Evolutionary conservation across 2,888 invertebrate species (phyloP).

Genomic region (Mesopsocus fuscifrons): DNA sequence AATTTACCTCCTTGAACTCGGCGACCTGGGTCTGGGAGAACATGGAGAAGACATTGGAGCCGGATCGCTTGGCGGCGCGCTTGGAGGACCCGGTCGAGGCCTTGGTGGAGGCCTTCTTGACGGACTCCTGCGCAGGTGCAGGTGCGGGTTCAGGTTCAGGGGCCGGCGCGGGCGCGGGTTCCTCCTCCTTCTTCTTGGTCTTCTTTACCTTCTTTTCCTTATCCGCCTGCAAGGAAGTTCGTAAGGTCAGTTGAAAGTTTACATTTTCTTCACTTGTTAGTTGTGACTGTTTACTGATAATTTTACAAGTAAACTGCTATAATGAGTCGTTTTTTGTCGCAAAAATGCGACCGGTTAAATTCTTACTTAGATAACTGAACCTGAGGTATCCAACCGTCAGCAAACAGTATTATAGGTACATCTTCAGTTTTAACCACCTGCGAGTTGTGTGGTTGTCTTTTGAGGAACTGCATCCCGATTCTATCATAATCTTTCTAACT

Average conservation of each 20-base stretch:
- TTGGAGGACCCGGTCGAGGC: conserved; percentile 67
- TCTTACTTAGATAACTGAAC: conserved; percentile 17
- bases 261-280: no score
- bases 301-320: not conserved
- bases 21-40: conserved; percentile 92
- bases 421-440: no score
- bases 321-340: not conserved
- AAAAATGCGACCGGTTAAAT: conserved; percentile 8
- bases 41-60: conserved; percentile 93
- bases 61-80: conserved; percentile 66
- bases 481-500: no score
- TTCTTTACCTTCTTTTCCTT: conserved; percentile 84
- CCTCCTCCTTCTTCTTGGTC: conserved; percentile 65
- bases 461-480: no score
- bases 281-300: not conserved
- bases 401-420: no score
- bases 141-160: conserved; percentile 35
- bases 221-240: conserved; percentile 61
- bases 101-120: conserved; percentile 35
- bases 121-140: conserved; percentile 48
- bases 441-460: no score
- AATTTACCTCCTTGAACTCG: conserved; percentile 78
- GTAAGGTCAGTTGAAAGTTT: no score
- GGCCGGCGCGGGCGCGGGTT: conserved; percentile 31
- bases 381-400: no score